A percentile compares a stretch with the other conserved stretches of the same genome.
phyloP scores from a whole-genome alignment of 2,113 vertebrate species.

The Syrrhaptes paradoxus region DNA sequence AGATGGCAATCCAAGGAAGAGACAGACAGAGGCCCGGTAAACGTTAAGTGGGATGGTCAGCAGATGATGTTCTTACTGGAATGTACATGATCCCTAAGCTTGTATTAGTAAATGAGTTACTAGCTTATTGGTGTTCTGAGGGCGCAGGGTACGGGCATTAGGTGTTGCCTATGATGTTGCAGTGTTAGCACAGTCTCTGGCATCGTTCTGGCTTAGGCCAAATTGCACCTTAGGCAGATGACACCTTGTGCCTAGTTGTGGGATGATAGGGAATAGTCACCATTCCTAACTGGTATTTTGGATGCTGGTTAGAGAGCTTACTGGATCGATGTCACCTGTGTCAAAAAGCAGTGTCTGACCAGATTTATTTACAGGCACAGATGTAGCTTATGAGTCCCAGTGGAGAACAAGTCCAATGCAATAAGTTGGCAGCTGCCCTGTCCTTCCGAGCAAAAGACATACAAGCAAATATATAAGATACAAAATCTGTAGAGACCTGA shows the following conservation, averaged over 20 bases:
- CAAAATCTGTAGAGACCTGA: neutral
- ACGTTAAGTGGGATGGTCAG: neutral
- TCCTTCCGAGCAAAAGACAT: neutral
- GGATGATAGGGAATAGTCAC: neutral
- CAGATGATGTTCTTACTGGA: neutral
- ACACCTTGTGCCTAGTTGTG: neutral
- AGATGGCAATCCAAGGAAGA: neutral
- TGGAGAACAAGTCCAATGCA: neutral
- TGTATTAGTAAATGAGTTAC: neutral
- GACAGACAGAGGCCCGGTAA: neutral
- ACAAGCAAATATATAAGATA: neutral
- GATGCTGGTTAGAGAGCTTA: neutral
- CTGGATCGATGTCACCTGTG: neutral
- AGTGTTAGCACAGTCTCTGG: neutral
- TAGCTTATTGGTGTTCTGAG: neutral
- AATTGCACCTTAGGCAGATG: neutral
- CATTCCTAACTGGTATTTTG: neutral
- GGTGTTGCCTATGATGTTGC: rapidly evolving
- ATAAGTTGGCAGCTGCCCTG: neutral
- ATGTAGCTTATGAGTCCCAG: neutral
- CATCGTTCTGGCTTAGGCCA: neutral
- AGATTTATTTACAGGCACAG: neutral
- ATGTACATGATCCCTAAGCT: neutral
- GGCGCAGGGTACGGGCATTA: neutral
- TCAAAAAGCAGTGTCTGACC: neutral